These are phyloP conservation scores for Tiphia femorata DNA, from an alignment of 2,888 invertebrate species.

Conservation along the genomic window DNA sequence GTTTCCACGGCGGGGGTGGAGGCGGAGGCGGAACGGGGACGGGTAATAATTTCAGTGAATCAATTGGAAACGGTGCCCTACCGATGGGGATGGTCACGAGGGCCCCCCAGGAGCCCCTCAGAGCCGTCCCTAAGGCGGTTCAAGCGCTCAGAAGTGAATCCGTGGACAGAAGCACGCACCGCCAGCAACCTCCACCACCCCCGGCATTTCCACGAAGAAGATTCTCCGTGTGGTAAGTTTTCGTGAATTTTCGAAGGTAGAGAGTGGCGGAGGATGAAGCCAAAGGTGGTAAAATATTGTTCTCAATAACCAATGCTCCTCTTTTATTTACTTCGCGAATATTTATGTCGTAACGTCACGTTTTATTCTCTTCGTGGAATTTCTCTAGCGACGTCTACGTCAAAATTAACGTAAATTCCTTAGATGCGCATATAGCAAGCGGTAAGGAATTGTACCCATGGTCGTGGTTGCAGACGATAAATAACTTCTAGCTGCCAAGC, in stretches of 20 bases:
- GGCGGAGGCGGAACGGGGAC: constrained; percentile 40
- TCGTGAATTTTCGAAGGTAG: no score
- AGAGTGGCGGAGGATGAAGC: no score
- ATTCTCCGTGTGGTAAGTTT: constrained; percentile 70
- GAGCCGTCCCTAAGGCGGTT: constrained; percentile 63
- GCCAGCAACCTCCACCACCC: constrained; percentile 64
- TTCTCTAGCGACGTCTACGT: neutral
- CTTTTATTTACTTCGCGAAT: no score
- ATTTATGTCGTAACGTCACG: no score
- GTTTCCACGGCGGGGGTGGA: constrained; percentile 66
- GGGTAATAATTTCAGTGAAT: constrained; percentile 43
- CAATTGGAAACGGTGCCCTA: constrained; percentile 38
- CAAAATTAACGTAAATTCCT: neutral
- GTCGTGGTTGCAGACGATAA: no score
- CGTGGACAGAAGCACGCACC: constrained; percentile 61
- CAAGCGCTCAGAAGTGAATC: constrained; percentile 65
- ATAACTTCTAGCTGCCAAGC: no score
- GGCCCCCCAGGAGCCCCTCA: constrained; percentile 53
- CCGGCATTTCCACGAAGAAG: constrained; percentile 66
- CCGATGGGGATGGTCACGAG: constrained; percentile 34
- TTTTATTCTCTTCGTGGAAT: neutral
- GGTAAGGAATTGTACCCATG: no score
- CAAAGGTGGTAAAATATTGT: no score
- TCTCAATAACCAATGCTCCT: no score
- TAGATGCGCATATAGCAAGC: no score